phyloP scores from a whole-genome alignment of 64 coral and sea anemone genomes.

The Montipora capricornis region DNA sequence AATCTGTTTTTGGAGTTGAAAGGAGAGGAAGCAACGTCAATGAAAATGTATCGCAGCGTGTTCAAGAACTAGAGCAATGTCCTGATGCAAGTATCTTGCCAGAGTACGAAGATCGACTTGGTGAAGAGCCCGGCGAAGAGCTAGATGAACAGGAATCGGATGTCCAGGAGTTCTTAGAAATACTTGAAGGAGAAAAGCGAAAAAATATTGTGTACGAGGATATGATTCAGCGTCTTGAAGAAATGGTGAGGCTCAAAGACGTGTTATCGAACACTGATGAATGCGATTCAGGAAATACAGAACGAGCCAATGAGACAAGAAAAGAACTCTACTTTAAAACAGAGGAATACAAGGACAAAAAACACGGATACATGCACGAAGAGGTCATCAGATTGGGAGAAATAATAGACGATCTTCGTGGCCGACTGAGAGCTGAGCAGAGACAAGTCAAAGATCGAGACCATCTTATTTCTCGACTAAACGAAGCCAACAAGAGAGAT shows the following conservation, averaged over 20 bases:
- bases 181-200: conserved; percentile 26
- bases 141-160: conserved; percentile 13
- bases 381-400: conserved; percentile 7
- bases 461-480: conserved; percentile 35
- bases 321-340: conserved; percentile 46
- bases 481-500: conserved; percentile 44
- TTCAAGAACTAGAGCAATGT: conserved; percentile 8
- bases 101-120: neutral
- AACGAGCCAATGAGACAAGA: neutral
- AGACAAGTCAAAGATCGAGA: conserved; percentile 43
- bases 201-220: conserved; percentile 47
- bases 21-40: neutral
- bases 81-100: neutral
- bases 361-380: conserved; percentile 26
- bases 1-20: conserved; percentile 31
- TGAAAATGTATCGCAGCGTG: neutral
- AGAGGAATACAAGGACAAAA: conserved; percentile 48
- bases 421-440: conserved; percentile 44
- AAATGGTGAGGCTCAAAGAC: conserved; percentile 67
- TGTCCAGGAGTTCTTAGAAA: conserved; percentile 32
- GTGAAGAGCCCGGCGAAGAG: neutral
- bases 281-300: conserved; percentile 15
- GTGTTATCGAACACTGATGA: conserved; percentile 63
- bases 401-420: conserved; percentile 29
- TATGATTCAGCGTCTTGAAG: conserved; percentile 48